Evolutionary conservation across 2,888 invertebrate genomes (phyloP), one percentile per base, ranked within the genome.

Genomic region (Myopa testacea): DNA sequence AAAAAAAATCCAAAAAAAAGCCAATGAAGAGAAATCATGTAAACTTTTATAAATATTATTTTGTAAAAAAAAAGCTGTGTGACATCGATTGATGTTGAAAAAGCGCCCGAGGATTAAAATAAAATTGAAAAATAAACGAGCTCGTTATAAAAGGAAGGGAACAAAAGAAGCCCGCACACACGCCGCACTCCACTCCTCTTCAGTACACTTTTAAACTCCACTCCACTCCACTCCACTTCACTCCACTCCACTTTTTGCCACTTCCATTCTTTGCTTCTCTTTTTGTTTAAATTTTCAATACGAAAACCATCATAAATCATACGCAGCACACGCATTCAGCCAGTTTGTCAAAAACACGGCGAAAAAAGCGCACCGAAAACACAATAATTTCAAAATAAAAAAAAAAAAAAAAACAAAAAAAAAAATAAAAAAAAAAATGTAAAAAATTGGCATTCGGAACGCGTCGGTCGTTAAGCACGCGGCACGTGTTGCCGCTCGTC

Each of bases 291-390:
- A 37, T 65, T 65, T 37, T 34, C 34, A 65, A 65, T 10, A 34
- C 14, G 45, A 38, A 65, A 38, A 65, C 3, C 65, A 26, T 65
- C 65, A 65, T 65, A 65, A 65, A 65, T 65, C 65, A 65, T 65
- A 16, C 14, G 37, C 65, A 65, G 65, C 65, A 38, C 65, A 65
- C 62, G 62, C 19, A 62, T 10, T 45, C 19, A 26, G 19, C 7
- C 37, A 37, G 65, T 65, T 65, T 65, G 38, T 65, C 65, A 65
- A 65, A 65, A 65, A 37, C 37, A 65, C 65, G 3, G 26, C 19
- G n/a, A 62, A 8, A 62, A 58, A 2, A 62, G n/a, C 19, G 34
- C 14, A 26, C 10, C 19, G 34, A 62, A 10, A 62, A 62, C 62
- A 62, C 14, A 62, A 62, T 26, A 26, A 62, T 62, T 45, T 45